These are phyloP conservation scores for Brachynemurus nebulosus DNA, from an alignment of 2,888 invertebrate species.

Conservation along the genomic window DNA sequence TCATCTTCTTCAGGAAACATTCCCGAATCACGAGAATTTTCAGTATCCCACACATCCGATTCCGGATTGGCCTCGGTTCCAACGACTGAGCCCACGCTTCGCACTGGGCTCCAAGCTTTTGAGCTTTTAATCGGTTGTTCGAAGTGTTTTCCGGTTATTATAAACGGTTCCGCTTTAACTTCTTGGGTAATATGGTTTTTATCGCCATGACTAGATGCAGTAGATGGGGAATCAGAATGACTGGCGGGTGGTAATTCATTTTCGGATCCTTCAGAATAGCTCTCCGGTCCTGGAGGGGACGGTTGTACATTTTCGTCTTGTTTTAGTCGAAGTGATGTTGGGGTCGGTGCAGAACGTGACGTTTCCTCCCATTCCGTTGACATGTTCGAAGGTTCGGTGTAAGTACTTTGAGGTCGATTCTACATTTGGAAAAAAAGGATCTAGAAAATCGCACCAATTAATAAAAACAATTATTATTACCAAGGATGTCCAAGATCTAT, in stretches of 20 bases:
- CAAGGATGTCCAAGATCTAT: conserved; percentile 54
- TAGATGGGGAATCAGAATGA: conserved; percentile 2
- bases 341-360: conserved; percentile 58
- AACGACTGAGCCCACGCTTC: conserved; percentile 70
- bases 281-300: conserved; percentile 1
- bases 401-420: conserved; percentile 39
- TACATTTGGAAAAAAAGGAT: too few species aligned
- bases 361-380: conserved; percentile 54
- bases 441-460: too few species aligned
- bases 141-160: conserved; percentile 49
- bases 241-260: neutral
- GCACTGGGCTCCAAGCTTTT: conserved; percentile 77
- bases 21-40: conserved; percentile 52
- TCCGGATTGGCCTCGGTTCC: conserved; percentile 79
- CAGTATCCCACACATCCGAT: conserved; percentile 68
- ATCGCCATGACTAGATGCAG: neutral
- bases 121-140: conserved; percentile 65
- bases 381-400: conserved; percentile 38
- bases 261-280: conserved; percentile 10
- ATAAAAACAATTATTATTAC: too few species aligned
- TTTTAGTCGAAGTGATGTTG: conserved; percentile 45
- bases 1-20: conserved; percentile 71
- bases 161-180: conserved; percentile 31
- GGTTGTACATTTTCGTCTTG: neutral
- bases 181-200: conserved; percentile 25